Base-by-base conservation (phyloP, 2,113 vertebrate species). In the Azemiops feae region DNA sequence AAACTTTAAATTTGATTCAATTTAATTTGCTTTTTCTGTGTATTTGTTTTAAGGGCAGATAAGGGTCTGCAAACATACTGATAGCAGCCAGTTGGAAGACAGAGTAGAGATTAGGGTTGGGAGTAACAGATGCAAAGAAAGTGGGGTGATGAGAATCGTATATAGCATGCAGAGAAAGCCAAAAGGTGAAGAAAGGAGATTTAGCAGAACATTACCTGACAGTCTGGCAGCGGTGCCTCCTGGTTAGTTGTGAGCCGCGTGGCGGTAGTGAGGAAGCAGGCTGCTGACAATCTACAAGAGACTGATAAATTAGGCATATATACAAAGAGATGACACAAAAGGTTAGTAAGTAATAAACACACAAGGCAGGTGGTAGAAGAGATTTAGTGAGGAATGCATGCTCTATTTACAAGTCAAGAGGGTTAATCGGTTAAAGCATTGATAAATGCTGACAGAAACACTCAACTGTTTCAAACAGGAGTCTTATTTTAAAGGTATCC, bases 281-380 rank as follows among this genome's bases (percentile, higher is more conserved):
- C 99, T 99, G 99, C 99, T 99, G 98, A 99, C 99, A 99, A 99
- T 99, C 99, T 99, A 99, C 97, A 97, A 99, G 98, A 99, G 98
- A 99, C 99, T 99, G 98, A 99, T 98, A 99, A 98, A 99, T 99
- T 99, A 99, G 99, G 99, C 98, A 99, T 97, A 99, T 99, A 98
- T 98, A 99, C 99, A 99, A 97, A 98, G 97, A 98, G 98, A 98
- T 97, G 98, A 98, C 98, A 98, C 98, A 97, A 98, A 98, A 96
- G 92, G 92, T 93, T 93, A 93, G 89, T 93, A 92, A 89, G 64
- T 58, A 87, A 93, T 90, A 90, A 97, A 97, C 95, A 91, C 92
- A 93, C 88, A 95, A 95, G 94, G 94, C 96, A 96, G 2, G 91
- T 93, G 91, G 95, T 89, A 95, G 96, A 95, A 96, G 96, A 98